A percentile compares a stretch with the other conserved stretches of the same genome.
phyloP scores from a whole-genome alignment of 2,888 invertebrate genomes.

The Saturnia pavonia region DNA sequence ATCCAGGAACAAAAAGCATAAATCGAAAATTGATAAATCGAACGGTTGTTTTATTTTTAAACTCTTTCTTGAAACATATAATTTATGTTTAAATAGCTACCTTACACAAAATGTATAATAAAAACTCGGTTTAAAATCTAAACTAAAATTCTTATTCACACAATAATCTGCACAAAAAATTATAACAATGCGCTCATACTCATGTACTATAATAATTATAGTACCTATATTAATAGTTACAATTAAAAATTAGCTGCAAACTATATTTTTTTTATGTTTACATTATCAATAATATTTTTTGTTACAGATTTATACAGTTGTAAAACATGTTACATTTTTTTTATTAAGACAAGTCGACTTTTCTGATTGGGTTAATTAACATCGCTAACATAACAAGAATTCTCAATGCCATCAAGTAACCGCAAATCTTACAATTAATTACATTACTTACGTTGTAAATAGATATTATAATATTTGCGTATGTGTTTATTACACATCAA shows the following conservation, averaged over 20 bases:
- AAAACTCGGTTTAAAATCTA: no score
- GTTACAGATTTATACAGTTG: background rate
- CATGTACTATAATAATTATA: no score
- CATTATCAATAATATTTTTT: background rate
- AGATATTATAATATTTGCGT: background rate
- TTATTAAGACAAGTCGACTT: background rate
- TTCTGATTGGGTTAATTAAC: conserved; percentile 4
- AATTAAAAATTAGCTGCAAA: background rate
- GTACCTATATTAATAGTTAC: no score
- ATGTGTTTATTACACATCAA: background rate
- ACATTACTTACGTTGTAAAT: background rate
- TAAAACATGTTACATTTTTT: background rate
- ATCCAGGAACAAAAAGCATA: no score
- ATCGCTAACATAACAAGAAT: background rate
- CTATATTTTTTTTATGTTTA: background rate
- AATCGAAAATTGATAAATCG: no score
- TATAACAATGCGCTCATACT: no score
- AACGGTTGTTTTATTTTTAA: no score
- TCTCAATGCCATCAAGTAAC: conserved; percentile 7
- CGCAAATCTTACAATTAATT: conserved; percentile 3
- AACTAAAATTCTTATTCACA: no score
- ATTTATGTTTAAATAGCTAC: background rate
- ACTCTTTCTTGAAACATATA: background rate
- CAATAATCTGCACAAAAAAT: no score
- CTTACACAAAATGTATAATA: background rate